These are phyloP conservation scores for Grallaria varia DNA, from an alignment of 2,113 vertebrate genomes.

Conservation along the genomic window DNA sequence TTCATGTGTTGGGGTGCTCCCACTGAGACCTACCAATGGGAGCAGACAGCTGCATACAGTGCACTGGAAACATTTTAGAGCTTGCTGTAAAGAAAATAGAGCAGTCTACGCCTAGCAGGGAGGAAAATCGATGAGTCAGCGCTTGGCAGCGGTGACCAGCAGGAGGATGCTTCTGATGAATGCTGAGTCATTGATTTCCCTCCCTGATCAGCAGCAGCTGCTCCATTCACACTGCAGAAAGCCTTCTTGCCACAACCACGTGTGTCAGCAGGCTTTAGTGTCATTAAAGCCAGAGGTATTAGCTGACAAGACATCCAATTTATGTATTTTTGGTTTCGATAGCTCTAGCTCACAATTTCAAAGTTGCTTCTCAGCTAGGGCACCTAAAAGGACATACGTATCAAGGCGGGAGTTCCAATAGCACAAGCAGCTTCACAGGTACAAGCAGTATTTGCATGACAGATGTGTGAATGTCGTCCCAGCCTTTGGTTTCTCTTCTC, in stretches of 20 bases:
- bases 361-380: background rate
- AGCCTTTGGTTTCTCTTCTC: background rate
- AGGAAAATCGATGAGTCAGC: slow-evolving; percentile 69
- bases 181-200: slow-evolving; percentile 70
- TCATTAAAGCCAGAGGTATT: slow-evolving; percentile 9
- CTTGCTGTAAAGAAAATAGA: slow-evolving; percentile 56
- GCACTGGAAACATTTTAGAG: slow-evolving; percentile 34
- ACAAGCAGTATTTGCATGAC: background rate
- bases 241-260: background rate
- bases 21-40: slow-evolving; percentile 3
- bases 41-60: slow-evolving; percentile 17
- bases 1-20: slow-evolving; percentile 21
- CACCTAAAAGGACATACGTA: background rate
- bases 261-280: slow-evolving; percentile 20
- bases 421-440: background rate
- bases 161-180: slow-evolving; percentile 58
- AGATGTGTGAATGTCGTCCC: background rate
- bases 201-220: slow-evolving; percentile 51
- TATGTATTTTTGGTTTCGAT: background rate
- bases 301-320: slow-evolving; percentile 22
- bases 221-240: slow-evolving; percentile 51
- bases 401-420: background rate
- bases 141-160: slow-evolving; percentile 68
- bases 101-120: slow-evolving; percentile 50
- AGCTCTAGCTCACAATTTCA: background rate